Evolutionary conservation across 1,140 invertebrate genomes (phyloP).

Genomic region (Drosophila oshimai): DNA sequence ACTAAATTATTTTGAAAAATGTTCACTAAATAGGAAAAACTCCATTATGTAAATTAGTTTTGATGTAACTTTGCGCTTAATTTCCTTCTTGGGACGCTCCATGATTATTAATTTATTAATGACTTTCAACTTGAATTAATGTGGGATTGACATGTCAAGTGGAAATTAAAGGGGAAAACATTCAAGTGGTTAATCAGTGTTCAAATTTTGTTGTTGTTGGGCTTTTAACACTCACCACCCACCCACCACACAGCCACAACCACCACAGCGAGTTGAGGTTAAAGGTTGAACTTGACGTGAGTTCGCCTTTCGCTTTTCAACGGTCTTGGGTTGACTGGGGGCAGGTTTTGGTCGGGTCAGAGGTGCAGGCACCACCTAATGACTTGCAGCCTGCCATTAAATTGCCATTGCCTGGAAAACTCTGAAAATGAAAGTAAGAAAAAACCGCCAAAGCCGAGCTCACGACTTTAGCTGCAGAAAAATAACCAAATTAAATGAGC

Average conservation of each 20-base stretch:
- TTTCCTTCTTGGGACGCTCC: background rate
- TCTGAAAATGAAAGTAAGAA: slow-evolving; percentile 48
- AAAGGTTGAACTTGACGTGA: slow-evolving; percentile 58
- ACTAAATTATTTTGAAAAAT: too few relatives aligned
- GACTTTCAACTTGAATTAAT: slow-evolving; percentile 18
- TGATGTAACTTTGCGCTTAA: background rate
- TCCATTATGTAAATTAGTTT: background rate
- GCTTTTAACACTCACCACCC: slow-evolving; percentile 13
- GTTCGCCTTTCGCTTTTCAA: slow-evolving; percentile 51
- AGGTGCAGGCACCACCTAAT: slow-evolving; percentile 43
- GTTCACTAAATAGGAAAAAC: background rate
- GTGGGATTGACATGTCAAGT: slow-evolving; percentile 48
- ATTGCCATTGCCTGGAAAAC: slow-evolving; percentile 44
- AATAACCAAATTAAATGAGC: background rate
- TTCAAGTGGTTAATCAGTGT: slow-evolving; percentile 37
- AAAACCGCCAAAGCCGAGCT: slow-evolving; percentile 18
- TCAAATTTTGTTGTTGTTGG: slow-evolving; percentile 6
- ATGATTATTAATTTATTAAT: background rate
- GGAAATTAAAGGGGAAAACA: slow-evolving; percentile 39
- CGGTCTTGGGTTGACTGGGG: slow-evolving; percentile 2
- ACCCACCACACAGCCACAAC: background rate
- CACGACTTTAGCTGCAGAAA: slow-evolving; percentile 49
- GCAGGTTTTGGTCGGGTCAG: slow-evolving; percentile 20
- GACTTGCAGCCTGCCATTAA: slow-evolving; percentile 36
- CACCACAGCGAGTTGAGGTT: slow-evolving; percentile 21